These are phyloP conservation scores for Drosophila parthenogenetica DNA, from an alignment of 2,888 invertebrate species.

Conservation along the genomic window DNA sequence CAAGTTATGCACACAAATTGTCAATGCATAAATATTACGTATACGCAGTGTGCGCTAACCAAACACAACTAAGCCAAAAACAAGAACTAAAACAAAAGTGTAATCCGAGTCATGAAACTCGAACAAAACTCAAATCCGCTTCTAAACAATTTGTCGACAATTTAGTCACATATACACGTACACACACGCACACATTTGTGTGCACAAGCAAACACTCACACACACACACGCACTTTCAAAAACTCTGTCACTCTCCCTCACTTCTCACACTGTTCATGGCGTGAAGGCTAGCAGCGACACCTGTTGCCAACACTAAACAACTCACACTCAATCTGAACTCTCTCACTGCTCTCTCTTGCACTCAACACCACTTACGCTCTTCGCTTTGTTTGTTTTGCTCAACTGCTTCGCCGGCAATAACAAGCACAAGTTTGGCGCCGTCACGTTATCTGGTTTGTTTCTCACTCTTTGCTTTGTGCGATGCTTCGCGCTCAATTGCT, in stretches of 20 bases:
- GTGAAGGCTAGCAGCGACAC: constrained; percentile 42
- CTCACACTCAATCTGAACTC: constrained; percentile 30
- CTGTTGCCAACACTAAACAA: constrained; percentile 51
- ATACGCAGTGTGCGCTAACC: constrained; percentile 40
- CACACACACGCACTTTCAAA: constrained; percentile 21
- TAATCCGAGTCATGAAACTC: constrained; percentile 67
- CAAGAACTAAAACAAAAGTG: constrained; percentile 56
- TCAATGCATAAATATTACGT: constrained; percentile 46
- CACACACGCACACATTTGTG: constrained; percentile 2
- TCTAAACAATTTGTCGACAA: constrained; percentile 72
- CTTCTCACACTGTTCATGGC: not conserved
- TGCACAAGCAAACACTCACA: not conserved
- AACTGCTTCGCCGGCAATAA: constrained; percentile 72
- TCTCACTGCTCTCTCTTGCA: constrained; percentile 13
- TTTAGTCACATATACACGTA: constrained; percentile 42
- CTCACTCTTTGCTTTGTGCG: constrained; percentile 48
- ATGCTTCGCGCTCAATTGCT: constrained; percentile 47
- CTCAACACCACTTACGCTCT: constrained; percentile 24
- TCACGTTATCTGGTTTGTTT: constrained; percentile 32
- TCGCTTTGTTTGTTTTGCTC: constrained; percentile 66
- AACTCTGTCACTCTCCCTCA: constrained; percentile 14
- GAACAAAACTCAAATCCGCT: constrained; percentile 50
- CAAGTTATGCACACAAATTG: constrained; percentile 35
- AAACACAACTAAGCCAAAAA: constrained; percentile 31
- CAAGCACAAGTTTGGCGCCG: constrained; percentile 45